phyloP scores from a whole-genome alignment of 2,797 vertebrate genomes.

The Corythornis leucogaster region DNA sequence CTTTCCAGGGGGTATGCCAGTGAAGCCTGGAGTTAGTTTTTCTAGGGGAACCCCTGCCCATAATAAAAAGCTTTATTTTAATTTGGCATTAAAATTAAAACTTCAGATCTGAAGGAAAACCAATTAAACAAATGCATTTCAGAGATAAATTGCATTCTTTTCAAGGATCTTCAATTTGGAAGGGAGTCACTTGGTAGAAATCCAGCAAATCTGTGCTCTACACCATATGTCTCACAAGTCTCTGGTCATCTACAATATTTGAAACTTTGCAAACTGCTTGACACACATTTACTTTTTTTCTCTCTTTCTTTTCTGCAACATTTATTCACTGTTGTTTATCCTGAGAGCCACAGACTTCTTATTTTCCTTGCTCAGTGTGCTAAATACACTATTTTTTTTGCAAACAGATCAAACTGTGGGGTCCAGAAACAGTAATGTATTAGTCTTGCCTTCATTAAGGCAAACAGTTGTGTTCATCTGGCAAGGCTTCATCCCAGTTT shows the following conservation, averaged over 20 bases:
- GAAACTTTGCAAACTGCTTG: not conserved
- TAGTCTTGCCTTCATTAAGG: not conserved
- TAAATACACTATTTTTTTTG: not conserved
- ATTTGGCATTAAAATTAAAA: not conserved
- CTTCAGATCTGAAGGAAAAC: not conserved
- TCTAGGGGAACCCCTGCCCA: not conserved
- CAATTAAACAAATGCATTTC: not conserved
- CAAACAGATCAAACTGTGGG: not conserved
- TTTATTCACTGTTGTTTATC: conserved; percentile 8
- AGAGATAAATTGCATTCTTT: not conserved
- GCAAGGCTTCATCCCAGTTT: not conserved
- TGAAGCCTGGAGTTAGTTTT: not conserved
- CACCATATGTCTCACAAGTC: not conserved
- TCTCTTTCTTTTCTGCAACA: not conserved
- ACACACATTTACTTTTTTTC: not conserved
- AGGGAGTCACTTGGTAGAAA: not conserved
- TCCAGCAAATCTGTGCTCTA: not conserved
- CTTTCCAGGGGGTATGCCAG: not conserved
- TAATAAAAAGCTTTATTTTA: not conserved
- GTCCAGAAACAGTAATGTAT: conserved; percentile 12
- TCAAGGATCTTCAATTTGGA: not conserved
- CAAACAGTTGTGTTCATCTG: conserved; percentile 20
- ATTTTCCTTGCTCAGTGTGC: not conserved
- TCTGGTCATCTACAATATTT: not conserved
- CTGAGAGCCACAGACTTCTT: not conserved